A percentile compares a stretch with the other conserved stretches of the same genome.
phyloP scores from a whole-genome alignment of 2,113 vertebrate species.

The Pachyramphus minor region DNA sequence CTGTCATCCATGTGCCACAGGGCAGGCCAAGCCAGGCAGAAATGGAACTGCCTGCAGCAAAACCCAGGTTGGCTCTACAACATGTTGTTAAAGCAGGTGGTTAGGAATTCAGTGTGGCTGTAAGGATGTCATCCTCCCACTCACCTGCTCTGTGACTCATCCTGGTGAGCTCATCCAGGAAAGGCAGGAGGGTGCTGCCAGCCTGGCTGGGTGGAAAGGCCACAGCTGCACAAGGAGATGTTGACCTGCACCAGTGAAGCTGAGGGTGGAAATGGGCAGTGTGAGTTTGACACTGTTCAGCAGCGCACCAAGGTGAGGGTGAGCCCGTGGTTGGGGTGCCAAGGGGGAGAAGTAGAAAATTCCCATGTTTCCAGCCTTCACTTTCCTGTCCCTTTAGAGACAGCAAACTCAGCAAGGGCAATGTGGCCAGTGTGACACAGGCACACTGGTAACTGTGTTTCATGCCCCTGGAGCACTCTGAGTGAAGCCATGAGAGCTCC shows the following conservation, averaged over 20 bases:
- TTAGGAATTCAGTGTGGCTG: rapidly evolving
- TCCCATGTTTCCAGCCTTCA: neutral
- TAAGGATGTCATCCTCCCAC: neutral
- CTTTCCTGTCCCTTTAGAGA: neutral
- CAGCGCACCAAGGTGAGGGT: rapidly evolving
- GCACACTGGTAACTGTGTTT: rapidly evolving
- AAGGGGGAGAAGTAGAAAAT: neutral
- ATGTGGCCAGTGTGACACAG: rapidly evolving
- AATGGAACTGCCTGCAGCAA: neutral
- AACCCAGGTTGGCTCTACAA: neutral
- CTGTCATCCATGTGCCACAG: rapidly evolving
- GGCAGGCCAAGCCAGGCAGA: neutral
- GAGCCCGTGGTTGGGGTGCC: neutral
- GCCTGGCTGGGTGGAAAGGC: neutral
- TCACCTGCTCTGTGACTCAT: neutral
- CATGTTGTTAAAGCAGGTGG: neutral
- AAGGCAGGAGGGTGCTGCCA: neutral
- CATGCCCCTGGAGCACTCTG: neutral
- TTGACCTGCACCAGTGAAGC: neutral
- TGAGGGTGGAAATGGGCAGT: neutral
- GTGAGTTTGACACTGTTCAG: rapidly evolving
- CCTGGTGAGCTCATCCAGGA: neutral
- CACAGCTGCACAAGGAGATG: rapidly evolving
- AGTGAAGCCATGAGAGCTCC: neutral
- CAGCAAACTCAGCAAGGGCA: neutral